Conservation (phyloP, 64 coral and sea anemone species). For the Orbicella faveolata region DNA sequence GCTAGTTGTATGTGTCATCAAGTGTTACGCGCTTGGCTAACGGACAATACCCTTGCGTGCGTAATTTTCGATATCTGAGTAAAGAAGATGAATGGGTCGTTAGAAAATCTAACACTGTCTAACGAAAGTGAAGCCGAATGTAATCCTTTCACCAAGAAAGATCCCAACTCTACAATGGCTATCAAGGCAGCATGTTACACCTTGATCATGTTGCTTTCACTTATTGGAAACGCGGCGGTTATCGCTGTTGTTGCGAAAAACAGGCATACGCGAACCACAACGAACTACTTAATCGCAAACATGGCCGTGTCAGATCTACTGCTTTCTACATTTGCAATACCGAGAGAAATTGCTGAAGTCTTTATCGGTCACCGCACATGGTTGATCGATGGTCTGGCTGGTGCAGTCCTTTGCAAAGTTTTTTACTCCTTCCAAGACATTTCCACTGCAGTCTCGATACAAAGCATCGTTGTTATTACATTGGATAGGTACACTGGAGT, state of each 20-base stretch:
- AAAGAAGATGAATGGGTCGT: too few species aligned
- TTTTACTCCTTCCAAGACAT: conserved; percentile 47
- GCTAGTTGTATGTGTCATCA: too few species aligned
- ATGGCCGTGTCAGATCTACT: conserved; percentile 59
- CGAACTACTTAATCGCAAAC: conserved; percentile 57
- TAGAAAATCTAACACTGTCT: too few species aligned
- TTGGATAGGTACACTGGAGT: conserved; percentile 42
- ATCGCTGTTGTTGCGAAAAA: conserved; percentile 39
- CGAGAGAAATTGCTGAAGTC: conserved; percentile 15
- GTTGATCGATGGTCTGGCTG: conserved; percentile 6
- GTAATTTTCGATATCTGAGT: too few species aligned
- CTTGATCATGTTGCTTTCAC: too few species aligned
- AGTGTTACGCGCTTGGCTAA: too few species aligned
- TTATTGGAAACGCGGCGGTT: too few species aligned
- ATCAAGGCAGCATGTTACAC: too few species aligned
- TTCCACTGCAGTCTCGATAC: conserved; percentile 48
- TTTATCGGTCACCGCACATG: conserved; percentile 15
- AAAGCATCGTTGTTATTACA: conserved; percentile 41
- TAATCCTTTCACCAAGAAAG: too few species aligned
- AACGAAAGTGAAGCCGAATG: too few species aligned
- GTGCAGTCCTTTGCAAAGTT: conserved; percentile 25
- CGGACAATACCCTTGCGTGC: too few species aligned
- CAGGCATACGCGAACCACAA: conserved; percentile 18
- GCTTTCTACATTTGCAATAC: conserved; percentile 27
- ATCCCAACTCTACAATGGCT: too few species aligned